A percentile compares a stretch with the other conserved stretches of the same genome.
phyloP scores from a whole-genome alignment of 2,113 vertebrate species.

The Chloropsis hardwickii region DNA sequence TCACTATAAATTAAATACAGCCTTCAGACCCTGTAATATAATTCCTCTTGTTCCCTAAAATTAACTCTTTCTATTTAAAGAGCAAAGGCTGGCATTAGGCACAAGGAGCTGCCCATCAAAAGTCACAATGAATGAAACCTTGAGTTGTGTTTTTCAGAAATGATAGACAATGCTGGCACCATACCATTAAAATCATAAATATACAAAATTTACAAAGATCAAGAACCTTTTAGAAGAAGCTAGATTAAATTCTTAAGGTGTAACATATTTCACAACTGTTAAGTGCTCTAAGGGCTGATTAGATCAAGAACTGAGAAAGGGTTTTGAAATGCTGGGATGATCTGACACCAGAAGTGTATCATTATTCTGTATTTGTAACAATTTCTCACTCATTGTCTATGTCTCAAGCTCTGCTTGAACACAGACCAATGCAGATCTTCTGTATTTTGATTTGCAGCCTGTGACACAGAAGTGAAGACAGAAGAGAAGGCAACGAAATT shows the following conservation, averaged over 20 bases:
- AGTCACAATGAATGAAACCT: background rate
- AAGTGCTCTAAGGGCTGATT: background rate
- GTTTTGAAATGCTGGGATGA: background rate
- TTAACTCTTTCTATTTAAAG: conserved; percentile 34
- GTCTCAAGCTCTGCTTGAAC: background rate
- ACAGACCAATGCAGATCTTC: background rate
- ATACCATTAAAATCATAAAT: background rate
- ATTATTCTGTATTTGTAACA: background rate
- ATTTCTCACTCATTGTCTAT: background rate
- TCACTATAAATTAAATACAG: conserved; percentile 9
- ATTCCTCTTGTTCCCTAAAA: background rate
- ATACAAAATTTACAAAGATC: background rate
- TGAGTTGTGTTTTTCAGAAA: background rate
- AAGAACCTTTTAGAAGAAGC: background rate
- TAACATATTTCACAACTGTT: background rate
- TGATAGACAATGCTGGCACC: background rate
- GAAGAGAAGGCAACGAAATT: background rate
- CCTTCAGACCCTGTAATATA: conserved; percentile 19
- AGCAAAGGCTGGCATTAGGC: background rate
- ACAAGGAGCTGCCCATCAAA: background rate
- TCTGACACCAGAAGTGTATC: background rate
- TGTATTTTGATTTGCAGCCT: background rate
- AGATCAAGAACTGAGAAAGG: background rate
- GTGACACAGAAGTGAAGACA: background rate
- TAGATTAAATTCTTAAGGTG: background rate